Percentiles rank a stretch among this genome's conserved stretches.
Conservation (phyloP, 2,888 invertebrate species). For the Papilio gigon region DNA sequence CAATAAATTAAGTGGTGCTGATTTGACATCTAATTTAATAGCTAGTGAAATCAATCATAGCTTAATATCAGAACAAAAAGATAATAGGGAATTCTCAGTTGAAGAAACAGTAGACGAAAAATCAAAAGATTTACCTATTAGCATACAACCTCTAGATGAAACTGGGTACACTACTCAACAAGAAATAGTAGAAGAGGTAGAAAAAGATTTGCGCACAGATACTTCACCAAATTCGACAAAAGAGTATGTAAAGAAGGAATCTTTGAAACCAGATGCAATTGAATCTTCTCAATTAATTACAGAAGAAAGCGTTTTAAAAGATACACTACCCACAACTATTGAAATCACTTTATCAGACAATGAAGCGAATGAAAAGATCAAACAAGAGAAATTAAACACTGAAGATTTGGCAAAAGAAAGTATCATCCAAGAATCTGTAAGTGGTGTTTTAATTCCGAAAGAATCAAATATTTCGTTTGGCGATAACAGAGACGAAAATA, state of each 20-base stretch:
- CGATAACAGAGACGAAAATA: neutral
- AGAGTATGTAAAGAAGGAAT: neutral
- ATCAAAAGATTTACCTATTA: neutral
- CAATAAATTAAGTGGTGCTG: conserved; percentile 2
- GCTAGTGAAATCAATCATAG: conserved; percentile 26
- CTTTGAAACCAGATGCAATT: neutral
- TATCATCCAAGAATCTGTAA: neutral
- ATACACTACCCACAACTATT: neutral
- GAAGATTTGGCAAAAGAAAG: neutral
- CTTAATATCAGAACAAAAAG: neutral
- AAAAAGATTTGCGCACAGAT: neutral
- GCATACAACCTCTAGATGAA: neutral
- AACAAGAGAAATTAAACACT: neutral
- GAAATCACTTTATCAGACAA: neutral
- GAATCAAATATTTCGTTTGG: neutral
- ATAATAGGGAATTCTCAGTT: neutral
- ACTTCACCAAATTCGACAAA: neutral
- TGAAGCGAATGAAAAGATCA: neutral
- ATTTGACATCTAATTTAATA: conserved; percentile 50
- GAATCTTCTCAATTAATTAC: neutral
- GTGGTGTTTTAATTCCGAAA: neutral
- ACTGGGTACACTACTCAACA: conserved; percentile 4
- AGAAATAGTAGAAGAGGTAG: conserved; percentile 5
- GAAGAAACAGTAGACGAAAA: neutral
- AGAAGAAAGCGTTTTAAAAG: neutral